Base-by-base conservation (phyloP, 2,888 invertebrate genomes). In the Trichacis sp. region DNA sequence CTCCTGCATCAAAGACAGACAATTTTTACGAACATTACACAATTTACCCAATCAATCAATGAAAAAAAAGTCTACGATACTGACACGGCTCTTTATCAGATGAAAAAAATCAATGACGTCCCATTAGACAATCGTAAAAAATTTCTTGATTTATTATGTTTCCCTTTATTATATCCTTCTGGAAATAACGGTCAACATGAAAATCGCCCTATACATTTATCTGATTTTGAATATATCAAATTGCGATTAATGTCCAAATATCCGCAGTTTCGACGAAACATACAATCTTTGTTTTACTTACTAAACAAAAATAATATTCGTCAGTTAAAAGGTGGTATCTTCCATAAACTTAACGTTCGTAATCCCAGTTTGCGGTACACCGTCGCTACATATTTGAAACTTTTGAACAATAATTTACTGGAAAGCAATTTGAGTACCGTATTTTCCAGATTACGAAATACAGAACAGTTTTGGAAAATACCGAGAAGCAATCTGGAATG, bases 241-340 rank as follows among this genome's bases (percentile, higher is more conserved):
- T n/a, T n/a, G n/a, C n/a, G n/a, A n/a, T n/a, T n/a, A n/a, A n/a
- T n/a, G n/a, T 76, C 73, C n/a, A 62, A 52, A 12, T 57, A 74
- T 61, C 46, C 68, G 18, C 61, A 64, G 51, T 76, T 71, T 58
- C 50, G 74, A 12, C 72, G 38, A 68, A 59, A 52, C 56, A 69
- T 14, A 71, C 67, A 51, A n/a, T n/a, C n/a, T n/a, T n/a, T n/a
- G n/a, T n/a, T n/a, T n/a, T n/a, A n/a, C n/a, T n/a, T n/a, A n/a
- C n/a, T n/a, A n/a, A n/a, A n/a, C n/a, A n/a, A n/a, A n/a, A n/a
- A n/a, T n/a, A n/a, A n/a, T n/a, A n/a, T n/a, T n/a, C n/a, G n/a
- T n/a, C n/a, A n/a, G n/a, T n/a, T n/a, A n/a, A n/a, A n/a, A n/a
- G n/a, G n/a, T n/a, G n/a, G n/a, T n/a, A n/a, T n/a, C n/a, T n/a